A percentile compares a stretch with the other conserved stretches of the same genome.
Conservation (phyloP, 2,113 vertebrate genomes). For the Phainopepla nitens region DNA sequence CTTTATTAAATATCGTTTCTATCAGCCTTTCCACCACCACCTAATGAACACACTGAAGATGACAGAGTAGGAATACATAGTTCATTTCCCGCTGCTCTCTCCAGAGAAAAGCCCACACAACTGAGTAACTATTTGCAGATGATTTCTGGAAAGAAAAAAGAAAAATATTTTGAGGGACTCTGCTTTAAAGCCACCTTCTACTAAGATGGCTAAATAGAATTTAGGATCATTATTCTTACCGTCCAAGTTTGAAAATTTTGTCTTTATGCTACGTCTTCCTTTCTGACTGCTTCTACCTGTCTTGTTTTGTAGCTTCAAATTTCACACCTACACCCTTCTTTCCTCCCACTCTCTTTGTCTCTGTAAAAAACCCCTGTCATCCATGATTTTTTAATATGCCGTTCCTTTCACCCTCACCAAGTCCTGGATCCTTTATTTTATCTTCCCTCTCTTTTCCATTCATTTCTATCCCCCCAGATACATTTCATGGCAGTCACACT, state of each 20-base stretch:
- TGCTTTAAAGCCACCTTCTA: neutral
- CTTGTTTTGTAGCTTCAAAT: neutral
- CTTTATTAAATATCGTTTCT: neutral
- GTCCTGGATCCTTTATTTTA: neutral
- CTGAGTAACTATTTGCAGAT: slow-evolving; percentile 6
- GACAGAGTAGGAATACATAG: neutral
- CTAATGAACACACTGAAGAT: neutral
- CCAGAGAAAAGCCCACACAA: neutral
- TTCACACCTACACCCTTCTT: slow-evolving; percentile 43
- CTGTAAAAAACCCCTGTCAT: neutral
- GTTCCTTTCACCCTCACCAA: neutral
- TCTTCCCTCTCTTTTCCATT: neutral
- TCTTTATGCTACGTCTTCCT: neutral
- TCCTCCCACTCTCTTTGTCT: slow-evolving; percentile 38
- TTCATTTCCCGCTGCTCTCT: neutral
- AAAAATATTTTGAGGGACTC: neutral
- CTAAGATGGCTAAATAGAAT: neutral
- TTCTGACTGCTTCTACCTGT: slow-evolving; percentile 17
- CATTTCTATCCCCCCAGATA: neutral
- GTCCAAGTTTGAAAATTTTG: neutral
- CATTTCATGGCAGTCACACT: neutral
- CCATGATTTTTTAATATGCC: neutral
- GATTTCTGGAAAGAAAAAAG: neutral
- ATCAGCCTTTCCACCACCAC: neutral
- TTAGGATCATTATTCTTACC: neutral